Percentiles rank a stretch among this genome's conserved stretches.
phyloP scores from a whole-genome alignment of 2,888 invertebrate genomes.

The Rhagonycha lutea region DNA sequence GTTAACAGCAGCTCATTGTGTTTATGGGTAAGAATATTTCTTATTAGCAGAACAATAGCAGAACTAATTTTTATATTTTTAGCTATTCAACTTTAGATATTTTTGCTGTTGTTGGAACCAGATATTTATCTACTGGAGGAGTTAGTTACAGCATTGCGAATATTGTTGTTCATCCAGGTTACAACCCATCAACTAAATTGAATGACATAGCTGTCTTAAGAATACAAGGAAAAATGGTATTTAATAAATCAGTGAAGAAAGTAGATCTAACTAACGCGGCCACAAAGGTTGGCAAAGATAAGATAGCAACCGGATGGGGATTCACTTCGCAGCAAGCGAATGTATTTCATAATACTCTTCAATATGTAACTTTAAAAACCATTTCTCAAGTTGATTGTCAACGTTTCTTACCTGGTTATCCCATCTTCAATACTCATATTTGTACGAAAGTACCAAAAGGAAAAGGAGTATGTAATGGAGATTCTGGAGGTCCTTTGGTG shows the following conservation, averaged over 20 bases:
- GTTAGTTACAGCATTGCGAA: constrained; percentile 49
- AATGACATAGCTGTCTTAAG: constrained; percentile 36
- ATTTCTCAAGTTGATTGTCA: constrained; percentile 59
- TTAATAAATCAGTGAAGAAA: neutral
- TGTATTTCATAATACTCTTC: constrained; percentile 58
- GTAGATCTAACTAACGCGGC: neutral
- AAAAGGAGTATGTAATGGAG: constrained; percentile 63
- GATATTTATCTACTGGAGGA: constrained; percentile 55
- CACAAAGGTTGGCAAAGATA: constrained; percentile 4
- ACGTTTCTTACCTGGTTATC: constrained; percentile 29
- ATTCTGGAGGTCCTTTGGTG: constrained; percentile 61
- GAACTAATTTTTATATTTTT: neutral
- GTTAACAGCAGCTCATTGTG: constrained; percentile 15
- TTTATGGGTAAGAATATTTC: constrained; percentile 4
- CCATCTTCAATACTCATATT: constrained; percentile 59
- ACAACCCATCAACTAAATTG: constrained; percentile 42
- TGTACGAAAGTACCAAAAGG: constrained; percentile 63
- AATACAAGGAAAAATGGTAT: constrained; percentile 12
- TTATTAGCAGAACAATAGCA: neutral
- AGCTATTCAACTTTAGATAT: neutral
- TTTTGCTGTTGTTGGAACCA: constrained; percentile 55
- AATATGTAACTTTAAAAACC: constrained; percentile 58
- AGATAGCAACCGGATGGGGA: constrained; percentile 33
- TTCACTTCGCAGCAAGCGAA: constrained; percentile 58
- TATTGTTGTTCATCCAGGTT: constrained; percentile 56